Base-by-base conservation (phyloP, 2,113 vertebrate genomes). In the Zosterops hypoxanthus region DNA sequence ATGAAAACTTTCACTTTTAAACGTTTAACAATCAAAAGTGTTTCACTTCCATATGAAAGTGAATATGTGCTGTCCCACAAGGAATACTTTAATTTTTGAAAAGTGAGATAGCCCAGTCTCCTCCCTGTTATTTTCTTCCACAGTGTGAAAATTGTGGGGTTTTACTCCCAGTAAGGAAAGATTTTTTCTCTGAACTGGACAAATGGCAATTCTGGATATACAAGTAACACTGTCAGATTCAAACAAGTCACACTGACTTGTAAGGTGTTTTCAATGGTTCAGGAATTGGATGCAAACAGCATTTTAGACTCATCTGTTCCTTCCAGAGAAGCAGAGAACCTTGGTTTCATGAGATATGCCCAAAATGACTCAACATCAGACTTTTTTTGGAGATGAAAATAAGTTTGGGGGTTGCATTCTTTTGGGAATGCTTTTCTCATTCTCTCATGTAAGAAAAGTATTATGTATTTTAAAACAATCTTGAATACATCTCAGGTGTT, bases 21-120 rank as follows among this genome's bases (percentile, higher is more conserved):
- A 55, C 42, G 55, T 82, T 95, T 92, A 93, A 26, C 29, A 91
- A 82, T 91, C 66, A 63, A 66, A 96, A 93, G 41, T 86, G 28
- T 49, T 96, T 94, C n/a, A 29, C 8, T 80, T 88, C 25, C 22
- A 9, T 23, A 42, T 36, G 26, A 52, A 49, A 49, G 47, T 49
- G 47, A 24, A 24, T 49, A 80, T 59, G 39, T 68, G 31, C 23
- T 59, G 28, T 34, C 31, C 82, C 33, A 13, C 31, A 59, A 70
- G 52, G 68, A 90, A 92, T 26, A 34, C 4, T 7, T 9, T 12
- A 19, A 5, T 4, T 82, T 85, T 76, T 29, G 57, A 69, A 82
- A 47, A 20, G 22, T 39, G 50, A 77, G 34, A 19, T 21, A 55
- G 14, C 16, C 24, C 31, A 66, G 41, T 55, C 49, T 39, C 22